Base-by-base conservation (phyloP, 2,113 vertebrate species). In the Neogobius melanostomus region DNA sequence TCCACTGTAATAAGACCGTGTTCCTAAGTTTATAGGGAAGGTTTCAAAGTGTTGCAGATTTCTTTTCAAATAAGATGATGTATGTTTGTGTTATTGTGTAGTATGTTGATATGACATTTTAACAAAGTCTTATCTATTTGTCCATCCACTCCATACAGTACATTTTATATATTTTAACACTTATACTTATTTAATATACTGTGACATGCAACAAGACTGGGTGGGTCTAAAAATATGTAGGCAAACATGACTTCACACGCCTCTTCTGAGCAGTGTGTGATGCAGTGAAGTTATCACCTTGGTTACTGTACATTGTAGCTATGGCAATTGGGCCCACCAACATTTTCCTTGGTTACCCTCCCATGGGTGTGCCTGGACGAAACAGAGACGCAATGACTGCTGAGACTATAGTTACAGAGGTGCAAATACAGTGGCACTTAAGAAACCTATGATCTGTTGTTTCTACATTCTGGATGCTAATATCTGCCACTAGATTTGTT, bases 301-400 rank as follows among this genome's bases (percentile, higher is more conserved):
- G 84, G 86, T 77, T 85, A 87, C 75, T 43, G 63, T 48, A 64
- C 42, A 68, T 43, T 36, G 74, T 90, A 70, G 11, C 88, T 75
- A 82, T 81, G 69, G 84, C 59, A 81, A 91, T 82, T 56, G 42
- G 6, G 17, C 43, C 78, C 73, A 76, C 66, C 87, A 76, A 84
- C 87, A 76, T 72, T 69, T 80, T 80, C 75, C 85, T 56, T 85
- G 56, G 89, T 64, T 82, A 85, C 76, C n/a, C 3, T 76, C 76
- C 79, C 49, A 7, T 17, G 69, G 78, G 62, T 42, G 28, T n/a
- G 17, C 28, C 60, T 21, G 16, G 21, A 53, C 51, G 50, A 74
- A 69, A 64, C 66, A 75, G 17, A 64, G 5, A 11, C 11, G 54
- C 21, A 72, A 17, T 6, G n/a, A 44, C 3, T 67, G n/a, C 75